Conservation (phyloP, 1,140 invertebrate genomes). For the Rhopalosiphum maidis region DNA sequence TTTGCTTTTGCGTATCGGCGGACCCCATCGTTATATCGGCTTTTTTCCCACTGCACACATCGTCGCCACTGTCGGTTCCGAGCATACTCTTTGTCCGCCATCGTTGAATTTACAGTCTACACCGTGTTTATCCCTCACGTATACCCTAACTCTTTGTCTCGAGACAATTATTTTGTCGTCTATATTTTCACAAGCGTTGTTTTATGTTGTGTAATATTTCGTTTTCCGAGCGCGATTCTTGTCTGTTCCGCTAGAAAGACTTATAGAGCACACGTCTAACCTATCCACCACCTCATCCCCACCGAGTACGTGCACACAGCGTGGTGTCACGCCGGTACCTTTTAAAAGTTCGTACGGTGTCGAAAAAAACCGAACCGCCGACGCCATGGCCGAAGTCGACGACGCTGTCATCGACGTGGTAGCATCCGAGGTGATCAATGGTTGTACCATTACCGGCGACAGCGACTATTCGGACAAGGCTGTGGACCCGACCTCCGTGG, state of each 20-base stretch:
- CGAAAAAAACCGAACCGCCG: not conserved
- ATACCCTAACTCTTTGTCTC: not conserved
- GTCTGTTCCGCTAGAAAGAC: not conserved
- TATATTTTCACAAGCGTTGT: not conserved
- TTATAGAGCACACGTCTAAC: not conserved
- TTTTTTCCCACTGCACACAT: not conserved
- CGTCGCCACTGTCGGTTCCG: not conserved
- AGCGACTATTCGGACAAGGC: slow-evolving; percentile 56
- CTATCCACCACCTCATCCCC: not conserved
- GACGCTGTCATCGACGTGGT: slow-evolving; percentile 51
- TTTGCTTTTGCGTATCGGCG: slow-evolving; percentile 51
- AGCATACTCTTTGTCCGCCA: not conserved
- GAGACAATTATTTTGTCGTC: not conserved
- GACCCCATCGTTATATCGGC: not conserved
- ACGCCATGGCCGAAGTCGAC: slow-evolving; percentile 38
- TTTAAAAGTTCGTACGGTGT: not conserved
- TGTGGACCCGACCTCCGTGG: slow-evolving; percentile 56
- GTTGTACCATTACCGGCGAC: slow-evolving; percentile 45
- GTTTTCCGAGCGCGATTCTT: not conserved
- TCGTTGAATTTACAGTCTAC: too few species aligned
- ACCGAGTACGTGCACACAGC: not conserved
- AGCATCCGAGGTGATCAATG: slow-evolving; percentile 46
- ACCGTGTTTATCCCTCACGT: not conserved
- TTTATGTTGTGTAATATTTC: not conserved
- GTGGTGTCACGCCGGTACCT: not conserved